Evolutionary conservation across 1,140 invertebrate genomes (phyloP).

Genomic region (Lepidurus apus): DNA sequence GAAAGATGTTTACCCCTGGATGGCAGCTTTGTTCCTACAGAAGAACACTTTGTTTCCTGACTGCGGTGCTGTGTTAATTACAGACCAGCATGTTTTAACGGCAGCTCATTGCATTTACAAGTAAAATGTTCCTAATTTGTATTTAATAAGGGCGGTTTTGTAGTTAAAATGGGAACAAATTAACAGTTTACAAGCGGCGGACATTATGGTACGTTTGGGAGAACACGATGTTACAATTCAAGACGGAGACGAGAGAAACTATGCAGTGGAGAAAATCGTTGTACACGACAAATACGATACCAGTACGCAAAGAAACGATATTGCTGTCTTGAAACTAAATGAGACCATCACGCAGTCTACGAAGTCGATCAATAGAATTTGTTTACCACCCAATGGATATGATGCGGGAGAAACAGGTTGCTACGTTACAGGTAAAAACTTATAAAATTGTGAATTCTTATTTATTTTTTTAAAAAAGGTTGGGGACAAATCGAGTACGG

Average conservation of each 20-base stretch:
- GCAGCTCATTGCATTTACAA: conserved; percentile 64
- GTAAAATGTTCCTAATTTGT: background rate
- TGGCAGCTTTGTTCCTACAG: conserved; percentile 43
- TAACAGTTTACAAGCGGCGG: conserved; percentile 37
- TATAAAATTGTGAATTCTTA: too few relatives aligned
- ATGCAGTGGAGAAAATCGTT: conserved; percentile 35
- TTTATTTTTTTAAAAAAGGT: conserved; percentile 46
- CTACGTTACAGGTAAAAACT: too few relatives aligned
- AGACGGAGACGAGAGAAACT: conserved; percentile 32
- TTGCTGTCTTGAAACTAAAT: conserved; percentile 41
- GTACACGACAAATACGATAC: conserved; percentile 40
- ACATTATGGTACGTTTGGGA: too few relatives aligned
- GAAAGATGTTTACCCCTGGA: too few relatives aligned
- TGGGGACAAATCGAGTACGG: conserved; percentile 57
- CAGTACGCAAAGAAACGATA: conserved; percentile 42
- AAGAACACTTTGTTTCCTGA: conserved; percentile 42
- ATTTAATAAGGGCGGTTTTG: background rate
- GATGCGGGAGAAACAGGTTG: too few relatives aligned
- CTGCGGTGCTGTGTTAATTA: conserved; percentile 73
- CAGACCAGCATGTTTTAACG: conserved; percentile 68
- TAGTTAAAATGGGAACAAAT: too few relatives aligned
- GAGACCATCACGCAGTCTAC: conserved; percentile 36
- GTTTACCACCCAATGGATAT: too few relatives aligned
- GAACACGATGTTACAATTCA: too few relatives aligned
- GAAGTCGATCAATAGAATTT: background rate